Base-by-base conservation (phyloP, 2,888 invertebrate genomes). In the Cerastoderma edule region DNA sequence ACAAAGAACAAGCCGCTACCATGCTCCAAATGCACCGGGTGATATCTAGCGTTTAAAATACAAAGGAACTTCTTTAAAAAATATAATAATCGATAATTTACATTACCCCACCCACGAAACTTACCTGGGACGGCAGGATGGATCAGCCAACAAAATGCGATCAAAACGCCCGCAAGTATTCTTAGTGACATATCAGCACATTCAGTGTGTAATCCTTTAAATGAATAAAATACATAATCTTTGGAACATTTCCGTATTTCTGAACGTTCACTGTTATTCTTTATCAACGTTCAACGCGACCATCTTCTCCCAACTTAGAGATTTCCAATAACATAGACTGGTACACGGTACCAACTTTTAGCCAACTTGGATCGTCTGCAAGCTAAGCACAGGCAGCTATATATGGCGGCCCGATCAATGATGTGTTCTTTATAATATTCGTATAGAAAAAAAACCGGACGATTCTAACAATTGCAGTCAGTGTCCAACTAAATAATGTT, bases 281-380 rank as follows among this genome's bases (percentile, higher is more conserved):
- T 16, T 1, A 10, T n/a, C 24, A 60, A 22, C 39, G 60, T 60
- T n/a, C 13, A 22, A 33, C 22, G 13, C 5, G 39, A 39, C 60
- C 60, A 60, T 60, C 60, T 60, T 60, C 60, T 60, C 60, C 60
- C 39, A 60, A 60, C 60, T 60, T 22, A 2, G n/a, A 10, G 16
- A 1, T 33, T 35, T 39, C 60, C 60, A 60, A 60, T 60, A 60
- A 24, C 24, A 35, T 60, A 60, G 60, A 60, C 60, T 60, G 60
- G 60, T 6, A 39, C 22, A 60, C 39, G 2, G n/a, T n/a, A n/a
- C n/a, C n/a, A n/a, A n/a, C n/a, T n/a, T n/a, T n/a, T n/a, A n/a
- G n/a, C n/a, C n/a, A n/a, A n/a, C n/a, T n/a, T n/a, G n/a, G n/a
- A n/a, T n/a, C n/a, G n/a, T n/a, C n/a, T n/a, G n/a, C n/a, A n/a